Conservation (phyloP, 2,113 vertebrate species). For the Hylia prasina region DNA sequence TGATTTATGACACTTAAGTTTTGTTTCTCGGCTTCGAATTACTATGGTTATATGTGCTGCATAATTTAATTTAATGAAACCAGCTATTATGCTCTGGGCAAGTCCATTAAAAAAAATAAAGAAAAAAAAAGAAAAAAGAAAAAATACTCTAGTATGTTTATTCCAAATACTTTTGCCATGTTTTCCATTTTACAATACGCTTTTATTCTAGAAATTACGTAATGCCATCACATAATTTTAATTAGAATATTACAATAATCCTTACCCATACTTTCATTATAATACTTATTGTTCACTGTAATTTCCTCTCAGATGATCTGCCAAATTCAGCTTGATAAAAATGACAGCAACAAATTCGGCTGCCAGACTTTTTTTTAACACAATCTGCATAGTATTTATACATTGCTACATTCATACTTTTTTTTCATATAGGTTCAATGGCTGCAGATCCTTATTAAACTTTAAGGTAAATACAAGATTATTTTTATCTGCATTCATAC, state of each 20-base stretch:
- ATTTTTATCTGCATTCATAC: not conserved
- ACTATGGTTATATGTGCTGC: not conserved
- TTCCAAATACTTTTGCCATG: not conserved
- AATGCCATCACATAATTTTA: not conserved
- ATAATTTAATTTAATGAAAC: not conserved
- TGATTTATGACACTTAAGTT: not conserved
- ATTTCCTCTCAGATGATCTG: not conserved
- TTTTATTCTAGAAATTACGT: not conserved
- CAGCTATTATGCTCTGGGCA: not conserved
- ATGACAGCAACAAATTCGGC: not conserved
- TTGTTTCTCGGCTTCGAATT: not conserved
- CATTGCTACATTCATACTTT: accelerated
- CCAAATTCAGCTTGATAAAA: not conserved
- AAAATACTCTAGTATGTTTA: not conserved
- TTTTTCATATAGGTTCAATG: not conserved
- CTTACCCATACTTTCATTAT: not conserved
- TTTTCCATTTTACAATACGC: not conserved
- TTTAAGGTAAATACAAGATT: not conserved
- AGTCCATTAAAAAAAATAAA: not conserved
- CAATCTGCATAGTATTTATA: not conserved
- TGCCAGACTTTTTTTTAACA: not conserved
- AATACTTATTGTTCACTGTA: not conserved
- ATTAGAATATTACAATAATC: not conserved
- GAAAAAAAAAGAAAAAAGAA: not conserved
- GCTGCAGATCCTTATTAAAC: not conserved